Evolutionary conservation across 2,888 invertebrate species (phyloP).

Genomic region (Heliconius erato): DNA sequence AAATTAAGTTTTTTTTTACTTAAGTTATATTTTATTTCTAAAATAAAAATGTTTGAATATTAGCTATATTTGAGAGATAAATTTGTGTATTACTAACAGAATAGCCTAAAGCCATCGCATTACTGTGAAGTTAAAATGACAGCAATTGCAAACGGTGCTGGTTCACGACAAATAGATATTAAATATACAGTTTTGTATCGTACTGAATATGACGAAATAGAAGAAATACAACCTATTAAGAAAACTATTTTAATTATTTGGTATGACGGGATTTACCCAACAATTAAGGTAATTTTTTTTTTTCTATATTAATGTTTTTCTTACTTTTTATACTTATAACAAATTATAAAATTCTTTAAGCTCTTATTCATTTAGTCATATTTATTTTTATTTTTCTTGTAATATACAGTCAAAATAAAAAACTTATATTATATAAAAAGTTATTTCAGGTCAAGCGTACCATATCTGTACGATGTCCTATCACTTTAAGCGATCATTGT

Average conservation of each 20-base stretch:
- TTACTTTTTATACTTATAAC: background rate
- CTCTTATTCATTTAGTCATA: background rate
- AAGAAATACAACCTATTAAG: constrained; percentile 73
- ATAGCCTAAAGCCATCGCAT: constrained; percentile 74
- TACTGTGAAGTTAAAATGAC: constrained; percentile 69
- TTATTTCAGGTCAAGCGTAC: constrained; percentile 76
- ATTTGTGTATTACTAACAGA: constrained; percentile 58
- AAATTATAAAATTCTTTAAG: background rate
- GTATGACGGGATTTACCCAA: constrained; percentile 82
- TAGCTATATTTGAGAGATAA: background rate
- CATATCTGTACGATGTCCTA: constrained; percentile 74
- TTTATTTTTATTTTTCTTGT: no score
- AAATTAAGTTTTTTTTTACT: background rate
- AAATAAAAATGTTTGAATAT: no score
- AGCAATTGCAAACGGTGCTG: constrained; percentile 73
- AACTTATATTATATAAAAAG: background rate
- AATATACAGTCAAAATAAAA: background rate
- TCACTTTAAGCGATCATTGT: constrained; percentile 79
- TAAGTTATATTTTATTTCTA: background rate
- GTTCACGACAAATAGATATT: constrained; percentile 71
- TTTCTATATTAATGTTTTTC: no score
- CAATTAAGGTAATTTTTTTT: constrained; percentile 65
- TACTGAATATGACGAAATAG: constrained; percentile 72
- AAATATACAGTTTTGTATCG: constrained; percentile 75
- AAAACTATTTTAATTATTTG: constrained; percentile 75